Evolutionary conservation across 2,113 vertebrate genomes (phyloP).

Genomic region (Alouatta palliata): DNA sequence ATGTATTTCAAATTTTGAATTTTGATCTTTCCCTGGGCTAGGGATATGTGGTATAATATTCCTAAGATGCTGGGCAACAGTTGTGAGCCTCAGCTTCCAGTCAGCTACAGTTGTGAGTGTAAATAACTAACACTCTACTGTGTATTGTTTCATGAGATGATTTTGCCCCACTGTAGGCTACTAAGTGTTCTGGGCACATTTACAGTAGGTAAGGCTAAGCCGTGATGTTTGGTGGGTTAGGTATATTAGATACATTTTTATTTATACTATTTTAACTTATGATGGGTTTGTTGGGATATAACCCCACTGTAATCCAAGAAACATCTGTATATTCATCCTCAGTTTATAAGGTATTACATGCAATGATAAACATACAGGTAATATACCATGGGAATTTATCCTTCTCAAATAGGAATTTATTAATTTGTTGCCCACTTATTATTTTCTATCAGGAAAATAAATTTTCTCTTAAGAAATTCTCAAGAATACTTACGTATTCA

Average conservation of each 20-base stretch:
- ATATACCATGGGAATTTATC: neutral
- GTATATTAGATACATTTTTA: neutral
- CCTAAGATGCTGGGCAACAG: neutral
- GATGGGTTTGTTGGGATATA: neutral
- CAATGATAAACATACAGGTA: neutral
- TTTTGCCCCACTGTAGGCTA: neutral
- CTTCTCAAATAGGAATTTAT: neutral
- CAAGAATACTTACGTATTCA: neutral
- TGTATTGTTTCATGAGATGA: neutral
- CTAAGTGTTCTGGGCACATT: neutral
- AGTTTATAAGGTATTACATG: neutral
- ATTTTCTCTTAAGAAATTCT: neutral
- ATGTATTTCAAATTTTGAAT: neutral
- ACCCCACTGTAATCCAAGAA: neutral
- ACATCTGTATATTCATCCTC: neutral
- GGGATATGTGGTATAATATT: neutral
- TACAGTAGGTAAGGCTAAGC: neutral
- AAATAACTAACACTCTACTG: neutral
- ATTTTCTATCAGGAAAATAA: slow-evolving; percentile 34
- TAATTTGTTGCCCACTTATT: neutral
- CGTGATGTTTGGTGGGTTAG: neutral
- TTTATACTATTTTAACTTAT: neutral
- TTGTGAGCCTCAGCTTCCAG: neutral
- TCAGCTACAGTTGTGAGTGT: neutral
- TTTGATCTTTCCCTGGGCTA: neutral